phyloP scores from a whole-genome alignment of 2,797 vertebrate species.

The Enteromius treurensis region DNA sequence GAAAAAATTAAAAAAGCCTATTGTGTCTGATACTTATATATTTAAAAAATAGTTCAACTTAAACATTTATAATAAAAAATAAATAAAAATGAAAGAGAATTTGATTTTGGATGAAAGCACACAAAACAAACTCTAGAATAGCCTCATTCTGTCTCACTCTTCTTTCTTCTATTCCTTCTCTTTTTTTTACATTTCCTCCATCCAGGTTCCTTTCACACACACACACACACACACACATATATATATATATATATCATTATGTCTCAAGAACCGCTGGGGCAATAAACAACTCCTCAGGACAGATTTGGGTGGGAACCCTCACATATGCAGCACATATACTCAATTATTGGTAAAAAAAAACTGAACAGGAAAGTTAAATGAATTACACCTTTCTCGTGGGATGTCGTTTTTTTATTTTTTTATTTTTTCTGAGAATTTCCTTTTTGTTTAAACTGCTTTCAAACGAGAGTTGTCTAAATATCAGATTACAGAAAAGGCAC shows the following conservation, averaged over 20 bases:
- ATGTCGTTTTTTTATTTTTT: constrained; percentile 30
- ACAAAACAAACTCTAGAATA: background rate
- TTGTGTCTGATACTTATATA: background rate
- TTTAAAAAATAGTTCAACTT: background rate
- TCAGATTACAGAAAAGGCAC: constrained; percentile 49
- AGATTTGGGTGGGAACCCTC: constrained; percentile 69
- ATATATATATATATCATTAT: constrained; percentile 80
- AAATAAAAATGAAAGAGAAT: too few relatives aligned
- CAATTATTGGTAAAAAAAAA: constrained; percentile 58
- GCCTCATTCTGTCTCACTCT: constrained; percentile 21
- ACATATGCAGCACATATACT: constrained; percentile 29
- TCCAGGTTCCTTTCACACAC: constrained; percentile 73
- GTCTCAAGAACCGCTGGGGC: constrained; percentile 74
- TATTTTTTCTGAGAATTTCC: constrained; percentile 47
- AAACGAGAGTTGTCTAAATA: constrained; percentile 45
- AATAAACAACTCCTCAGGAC: constrained; percentile 77
- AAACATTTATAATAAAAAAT: too few relatives aligned
- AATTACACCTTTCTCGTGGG: constrained; percentile 59
- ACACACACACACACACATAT: too few relatives aligned
- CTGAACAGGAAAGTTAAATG: constrained; percentile 47
- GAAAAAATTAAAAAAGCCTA: background rate
- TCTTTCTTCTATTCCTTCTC: constrained; percentile 54
- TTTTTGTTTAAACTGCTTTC: constrained; percentile 34
- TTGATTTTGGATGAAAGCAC: background rate
- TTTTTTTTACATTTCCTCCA: constrained; percentile 50